Percentiles rank a stretch among this genome's conserved stretches.
These are phyloP conservation scores for Heterochromis multidens DNA, from an alignment of 2,113 vertebrate genomes.

Conservation along the genomic window DNA sequence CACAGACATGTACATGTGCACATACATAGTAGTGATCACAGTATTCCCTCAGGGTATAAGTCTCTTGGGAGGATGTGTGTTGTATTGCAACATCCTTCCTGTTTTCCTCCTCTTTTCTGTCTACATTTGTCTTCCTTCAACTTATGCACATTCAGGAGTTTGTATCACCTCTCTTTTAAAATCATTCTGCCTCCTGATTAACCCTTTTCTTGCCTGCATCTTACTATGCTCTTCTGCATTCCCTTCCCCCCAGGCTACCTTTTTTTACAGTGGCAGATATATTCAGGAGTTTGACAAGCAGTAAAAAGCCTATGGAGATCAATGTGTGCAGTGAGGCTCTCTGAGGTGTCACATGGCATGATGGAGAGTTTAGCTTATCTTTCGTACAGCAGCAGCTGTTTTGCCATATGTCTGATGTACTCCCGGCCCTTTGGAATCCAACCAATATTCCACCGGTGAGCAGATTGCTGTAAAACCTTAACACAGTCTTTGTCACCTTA, in stretches of 20 bases:
- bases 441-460: slow-evolving; percentile 49
- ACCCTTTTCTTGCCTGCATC: slow-evolving; percentile 22
- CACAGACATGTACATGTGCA: neutral
- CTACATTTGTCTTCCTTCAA: neutral
- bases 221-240: neutral
- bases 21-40: slow-evolving; percentile 49
- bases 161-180: slow-evolving; percentile 34
- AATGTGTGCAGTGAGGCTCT: slow-evolving; percentile 52
- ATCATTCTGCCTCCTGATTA: slow-evolving; percentile 26
- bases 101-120: neutral
- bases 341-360: slow-evolving; percentile 51
- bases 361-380: slow-evolving; percentile 65
- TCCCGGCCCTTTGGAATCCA: slow-evolving; percentile 32
- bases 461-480: slow-evolving; percentile 49
- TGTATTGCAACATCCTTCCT: slow-evolving; percentile 42
- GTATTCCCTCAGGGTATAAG: slow-evolving; percentile 43
- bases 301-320: slow-evolving; percentile 60
- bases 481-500: slow-evolving; percentile 45
- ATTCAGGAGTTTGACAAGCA: slow-evolving; percentile 53
- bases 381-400: slow-evolving; percentile 52
- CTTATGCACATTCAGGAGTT: slow-evolving; percentile 33
- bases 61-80: slow-evolving; percentile 49
- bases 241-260: slow-evolving; percentile 34
- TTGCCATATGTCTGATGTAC: slow-evolving; percentile 59
- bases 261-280: slow-evolving; percentile 53